Evolutionary conservation across 2,113 vertebrate genomes (phyloP).

Genomic region (Stegastes partitus): DNA sequence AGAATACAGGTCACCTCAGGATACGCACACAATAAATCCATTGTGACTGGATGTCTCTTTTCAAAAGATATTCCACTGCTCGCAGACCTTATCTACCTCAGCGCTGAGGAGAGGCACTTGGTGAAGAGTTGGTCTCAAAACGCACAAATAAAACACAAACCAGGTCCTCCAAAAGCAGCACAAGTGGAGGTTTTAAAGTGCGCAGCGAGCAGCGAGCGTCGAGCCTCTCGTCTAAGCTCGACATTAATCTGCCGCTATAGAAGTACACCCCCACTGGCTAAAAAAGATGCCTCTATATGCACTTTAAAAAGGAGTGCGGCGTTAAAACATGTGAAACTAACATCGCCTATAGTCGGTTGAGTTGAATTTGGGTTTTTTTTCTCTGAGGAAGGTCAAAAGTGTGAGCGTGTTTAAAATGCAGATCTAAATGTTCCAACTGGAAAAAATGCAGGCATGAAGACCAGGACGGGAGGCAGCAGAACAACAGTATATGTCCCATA

Average conservation of each 20-base stretch:
- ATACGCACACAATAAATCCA: conserved; percentile 71
- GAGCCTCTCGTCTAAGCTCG: not conserved
- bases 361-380: not conserved
- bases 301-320: not conserved
- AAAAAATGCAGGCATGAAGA: not conserved
- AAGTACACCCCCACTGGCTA: conserved; percentile 19
- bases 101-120: conserved; percentile 30
- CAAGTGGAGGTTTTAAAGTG: conserved; percentile 23
- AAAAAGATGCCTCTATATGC: not conserved
- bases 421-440: not conserved
- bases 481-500: not conserved
- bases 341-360: not conserved
- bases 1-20: conserved; percentile 75
- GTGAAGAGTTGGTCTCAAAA: conserved; percentile 47
- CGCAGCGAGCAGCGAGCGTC: not conserved
- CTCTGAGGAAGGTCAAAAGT: not conserved
- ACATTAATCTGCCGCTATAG: not conserved
- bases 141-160: conserved; percentile 25
- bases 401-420: not conserved
- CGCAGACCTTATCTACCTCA: conserved; percentile 46
- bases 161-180: conserved; percentile 7
- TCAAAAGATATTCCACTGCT: conserved; percentile 51
- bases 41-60: conserved; percentile 70
- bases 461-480: not conserved
- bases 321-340: not conserved